Evolutionary conservation across 1,140 invertebrate genomes (phyloP), one percentile per base, ranked within the genome.

Genomic region (Trichogramma pretiosum): DNA sequence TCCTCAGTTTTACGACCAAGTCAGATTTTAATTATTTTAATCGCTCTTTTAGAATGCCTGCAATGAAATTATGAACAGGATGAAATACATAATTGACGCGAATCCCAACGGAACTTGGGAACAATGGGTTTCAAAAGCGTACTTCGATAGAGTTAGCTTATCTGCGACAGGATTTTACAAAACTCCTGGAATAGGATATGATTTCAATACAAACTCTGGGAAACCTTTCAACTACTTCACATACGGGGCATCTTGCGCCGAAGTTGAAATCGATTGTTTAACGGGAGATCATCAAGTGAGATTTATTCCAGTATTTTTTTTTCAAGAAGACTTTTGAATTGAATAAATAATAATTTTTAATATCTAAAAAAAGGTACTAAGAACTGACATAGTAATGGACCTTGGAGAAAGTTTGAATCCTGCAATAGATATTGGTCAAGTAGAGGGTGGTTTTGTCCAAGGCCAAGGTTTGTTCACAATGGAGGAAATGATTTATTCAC

Each of bases 351-450:
- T n/a, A n/a, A 28, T 11, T 7, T 28, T 28, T 28, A 28, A 5
- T 34, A n/a, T 28, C 24, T 28, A 11, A 28, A 28, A 28, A 22
- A 54, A 82, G 81, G 83, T 94, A 9, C 60, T 92, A 33, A 76
- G 83, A 62, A 87, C 87, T 9, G 89, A 96, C 60, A 95, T 97
- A 57, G 90, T 96, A 0, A 96, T 96, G 92, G 93, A 97, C 72
- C 76, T 96, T 48, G 86, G 86, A 19, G 82, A 89, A 48, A 93
- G 89, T 70, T 68, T 97, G 23, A 97, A 97, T 72, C 93, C 92
- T 26, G 90, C 91, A 1, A 93, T 96, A 56, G 93, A 98, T 57
- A 89, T 97, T 60, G 93, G 93, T 0, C 93, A 97, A 74, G 83
- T 97, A 19, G 93, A 97, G 74, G 93, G 93, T 23, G 93, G 77